Evolutionary conservation across 2,888 invertebrate genomes (phyloP), one percentile per base, ranked within the genome.

Genomic region (Theretra japonica): DNA sequence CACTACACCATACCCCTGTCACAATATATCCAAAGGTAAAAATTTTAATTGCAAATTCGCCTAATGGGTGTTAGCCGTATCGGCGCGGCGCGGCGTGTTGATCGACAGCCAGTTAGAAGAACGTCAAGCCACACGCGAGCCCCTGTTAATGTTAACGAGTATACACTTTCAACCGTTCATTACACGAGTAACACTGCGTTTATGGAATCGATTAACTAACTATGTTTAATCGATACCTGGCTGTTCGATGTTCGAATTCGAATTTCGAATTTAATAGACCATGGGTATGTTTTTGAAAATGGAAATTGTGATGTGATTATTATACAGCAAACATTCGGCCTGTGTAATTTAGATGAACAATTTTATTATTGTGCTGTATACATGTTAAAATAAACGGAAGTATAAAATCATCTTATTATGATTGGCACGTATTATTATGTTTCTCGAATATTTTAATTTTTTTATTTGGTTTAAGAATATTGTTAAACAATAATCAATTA

Each of bases 91-190:
- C 21, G 60, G 7, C 65, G 48, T 21, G 17, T 65, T 65, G 65
- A 65, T 65, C 65, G 65, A 48, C 65, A 65, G 65, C 23, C 21
- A 17, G 65, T 56, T 62, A 62, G 53, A 56, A 33, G 53, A 33
- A 21, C 30, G 23, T 21, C 30, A 30, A 11, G 41, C 33, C 23
- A 33, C 62, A 71, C 62, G 70, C 53, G 33, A 33, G 21, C 62
- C 21, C 53, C 33, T 33, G 70, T 33, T 56, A 23, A 41, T 56
- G 53, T 17, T 71, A 71, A 71, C 70, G 33, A 71, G 56, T 25
- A 25, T 28, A 25, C 70, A 56, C 53, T 53, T 71, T 56, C 30
- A 71, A 65, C 33, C 62, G 53, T 56, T 65, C 53, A 71, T 71
- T 71, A 33, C 62, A 30, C n/a, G 53, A 53, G 7, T 62, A 70